These are phyloP conservation scores for Craterocephalus amniculus DNA, from an alignment of 2,797 vertebrate species.

Conservation along the genomic window DNA sequence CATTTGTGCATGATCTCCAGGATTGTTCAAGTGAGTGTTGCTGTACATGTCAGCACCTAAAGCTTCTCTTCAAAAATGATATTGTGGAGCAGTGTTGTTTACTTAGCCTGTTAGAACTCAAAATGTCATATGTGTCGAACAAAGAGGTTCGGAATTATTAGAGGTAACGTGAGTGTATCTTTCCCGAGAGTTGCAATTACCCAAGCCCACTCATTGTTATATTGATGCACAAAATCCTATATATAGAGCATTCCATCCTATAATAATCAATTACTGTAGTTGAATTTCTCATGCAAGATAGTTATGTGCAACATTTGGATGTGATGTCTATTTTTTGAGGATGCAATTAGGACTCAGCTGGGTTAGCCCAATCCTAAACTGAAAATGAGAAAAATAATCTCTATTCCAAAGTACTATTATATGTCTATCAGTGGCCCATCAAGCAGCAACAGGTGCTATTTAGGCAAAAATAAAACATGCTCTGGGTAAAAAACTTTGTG, in stretches of 20 bases:
- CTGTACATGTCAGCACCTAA: too few relatives aligned
- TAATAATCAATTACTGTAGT: not conserved
- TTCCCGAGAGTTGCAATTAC: too few relatives aligned
- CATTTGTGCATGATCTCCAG: too few relatives aligned
- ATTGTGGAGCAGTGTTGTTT: too few relatives aligned
- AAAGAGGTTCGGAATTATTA: too few relatives aligned
- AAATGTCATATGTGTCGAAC: too few relatives aligned
- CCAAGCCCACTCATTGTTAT: too few relatives aligned
- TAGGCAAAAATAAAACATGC: constrained; percentile 27
- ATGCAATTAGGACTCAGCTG: not conserved
- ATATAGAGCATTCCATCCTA: not conserved
- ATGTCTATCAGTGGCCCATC: constrained; percentile 31
- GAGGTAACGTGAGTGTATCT: too few relatives aligned
- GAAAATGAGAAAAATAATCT: constrained; percentile 11
- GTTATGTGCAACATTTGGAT: constrained; percentile 7
- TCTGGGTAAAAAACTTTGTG: constrained; percentile 20
- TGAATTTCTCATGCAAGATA: not conserved
- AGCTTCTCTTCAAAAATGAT: too few relatives aligned
- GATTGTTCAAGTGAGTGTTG: too few relatives aligned
- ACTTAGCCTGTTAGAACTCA: too few relatives aligned
- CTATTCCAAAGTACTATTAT: constrained; percentile 3
- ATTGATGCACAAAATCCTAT: not conserved
- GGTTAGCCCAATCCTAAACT: not conserved
- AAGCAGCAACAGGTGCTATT: constrained; percentile 51
- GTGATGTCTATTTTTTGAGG: not conserved